Base-by-base conservation (phyloP, 2,888 invertebrate genomes). In the Perizoma affinitatum region DNA sequence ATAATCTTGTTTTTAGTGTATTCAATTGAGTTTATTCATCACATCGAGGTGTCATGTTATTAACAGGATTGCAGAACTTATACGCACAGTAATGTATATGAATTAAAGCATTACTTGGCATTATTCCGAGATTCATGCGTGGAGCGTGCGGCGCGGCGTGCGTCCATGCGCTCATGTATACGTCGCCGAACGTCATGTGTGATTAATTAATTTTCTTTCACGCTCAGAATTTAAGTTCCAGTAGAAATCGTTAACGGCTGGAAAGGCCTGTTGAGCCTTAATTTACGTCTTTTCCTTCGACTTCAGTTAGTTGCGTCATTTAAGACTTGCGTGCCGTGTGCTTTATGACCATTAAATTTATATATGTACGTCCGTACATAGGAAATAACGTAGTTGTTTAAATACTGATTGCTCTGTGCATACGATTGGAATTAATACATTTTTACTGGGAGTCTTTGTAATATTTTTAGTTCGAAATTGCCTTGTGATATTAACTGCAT, bases 151-250 rank as follows among this genome's bases (percentile, higher is more conserved):
- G 43, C 41, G 45, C 45, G 46, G 43, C 41, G 54, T 49, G 65
- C 69, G 72, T 65, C 68, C 66, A 69, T 44, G 44, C 44, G 48
- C 22, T 52, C 41, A 35, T 9, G 34, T 10, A 64, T 64, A 58
- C 70, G 57, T 61, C 69, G 63, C 66, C 74, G 70, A 72, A 76
- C 78, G 76, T 76, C 81, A 82, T 79, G 77, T 87, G 86, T 88
- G 85, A 88, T 88, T 90, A 88, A 90, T 90, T 88, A 86, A 87
- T 87, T 88, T 88, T 90, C 88, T 90, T 89, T 88, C 84, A 86
- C 84, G 84, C 84, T 84, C 80, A 74, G 22, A 86, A 84, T 86
- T 85, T 86, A 84, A 87, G 83, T 87, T 84, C 69, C 72, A 84
- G 78, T 80, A 76, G 80, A 84, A 89, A 90, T 89, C 85, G 83